Percentiles rank a stretch among this genome's conserved stretches.
Conservation (phyloP, 1,140 invertebrate species). For the Tetramorium simillimum region DNA sequence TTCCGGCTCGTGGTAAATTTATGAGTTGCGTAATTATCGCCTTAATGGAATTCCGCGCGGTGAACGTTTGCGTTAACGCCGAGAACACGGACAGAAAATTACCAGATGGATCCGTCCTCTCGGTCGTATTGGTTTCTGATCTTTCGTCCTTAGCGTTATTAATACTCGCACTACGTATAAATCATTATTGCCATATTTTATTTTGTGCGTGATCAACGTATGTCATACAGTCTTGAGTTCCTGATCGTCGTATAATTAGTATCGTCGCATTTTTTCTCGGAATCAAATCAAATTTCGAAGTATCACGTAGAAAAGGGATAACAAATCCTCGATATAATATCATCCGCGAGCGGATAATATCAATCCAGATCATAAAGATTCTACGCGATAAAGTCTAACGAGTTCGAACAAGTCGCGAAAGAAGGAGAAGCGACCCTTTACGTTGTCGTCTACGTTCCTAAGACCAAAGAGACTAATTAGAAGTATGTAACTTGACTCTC, state of each 20-base stretch:
- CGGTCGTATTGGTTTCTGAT: constrained; percentile 1
- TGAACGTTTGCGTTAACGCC: background rate
- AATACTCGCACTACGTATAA: background rate
- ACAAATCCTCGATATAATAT: constrained; percentile 15
- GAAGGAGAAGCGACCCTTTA: background rate
- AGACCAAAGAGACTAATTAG: background rate
- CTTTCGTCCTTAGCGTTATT: background rate
- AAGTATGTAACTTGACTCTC: background rate
- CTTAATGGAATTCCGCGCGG: constrained; percentile 26
- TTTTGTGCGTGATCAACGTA: background rate
- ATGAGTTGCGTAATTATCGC: constrained; percentile 38
- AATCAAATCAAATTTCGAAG: constrained; percentile 12
- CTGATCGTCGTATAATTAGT: constrained; percentile 1
- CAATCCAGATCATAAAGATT: constrained; percentile 32
- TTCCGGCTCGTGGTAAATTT: constrained; percentile 32
- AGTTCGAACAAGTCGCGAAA: constrained; percentile 26
- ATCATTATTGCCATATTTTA: constrained; percentile 8
- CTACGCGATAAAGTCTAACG: constrained; percentile 29
- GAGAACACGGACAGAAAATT: background rate
- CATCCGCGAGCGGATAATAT: background rate
- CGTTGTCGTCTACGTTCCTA: background rate
- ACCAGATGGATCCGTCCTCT: background rate
- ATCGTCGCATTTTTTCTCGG: background rate
- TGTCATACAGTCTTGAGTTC: background rate
- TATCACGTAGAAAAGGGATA: background rate